Conservation (phyloP, 2,113 vertebrate genomes). For the Hemicordylus capensis region DNA sequence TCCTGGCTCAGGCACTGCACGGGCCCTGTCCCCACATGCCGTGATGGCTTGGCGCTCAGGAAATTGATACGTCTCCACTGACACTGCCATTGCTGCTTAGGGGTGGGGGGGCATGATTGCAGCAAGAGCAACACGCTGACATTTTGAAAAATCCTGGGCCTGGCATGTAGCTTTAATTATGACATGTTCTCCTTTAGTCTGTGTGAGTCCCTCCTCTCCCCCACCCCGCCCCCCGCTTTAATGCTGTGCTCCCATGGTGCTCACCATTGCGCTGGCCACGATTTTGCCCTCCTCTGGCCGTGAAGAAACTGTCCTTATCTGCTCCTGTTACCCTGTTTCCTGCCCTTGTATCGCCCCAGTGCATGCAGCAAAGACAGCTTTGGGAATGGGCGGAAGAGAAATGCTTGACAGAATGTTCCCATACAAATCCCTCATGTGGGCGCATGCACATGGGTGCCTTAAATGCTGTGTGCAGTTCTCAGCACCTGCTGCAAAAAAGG, state of each 20-base stretch:
- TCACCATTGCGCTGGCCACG: neutral
- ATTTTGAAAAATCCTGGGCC: conserved; percentile 34
- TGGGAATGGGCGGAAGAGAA: neutral
- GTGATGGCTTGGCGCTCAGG: conserved; percentile 45
- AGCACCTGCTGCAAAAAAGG: neutral
- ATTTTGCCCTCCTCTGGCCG: neutral
- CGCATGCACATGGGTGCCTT: no score
- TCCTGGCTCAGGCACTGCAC: neutral
- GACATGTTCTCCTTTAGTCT: neutral
- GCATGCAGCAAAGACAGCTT: neutral
- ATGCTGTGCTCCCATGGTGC: no score
- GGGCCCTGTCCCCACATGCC: neutral
- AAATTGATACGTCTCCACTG: conserved; percentile 53
- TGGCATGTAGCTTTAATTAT: neutral
- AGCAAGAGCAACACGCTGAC: conserved; percentile 49
- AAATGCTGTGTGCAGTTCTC: neutral
- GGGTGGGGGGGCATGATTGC: conserved; percentile 20
- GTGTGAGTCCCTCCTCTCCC: neutral
- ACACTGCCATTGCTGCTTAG: conserved; percentile 46
- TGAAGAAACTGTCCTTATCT: neutral
- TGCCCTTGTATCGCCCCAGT: neutral
- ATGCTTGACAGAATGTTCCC: neutral
- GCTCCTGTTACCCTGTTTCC: neutral
- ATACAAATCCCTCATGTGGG: neutral
- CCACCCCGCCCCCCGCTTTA: no score